phyloP scores from a whole-genome alignment of 2,113 vertebrate genomes.

The Peucedramus taeniatus region DNA sequence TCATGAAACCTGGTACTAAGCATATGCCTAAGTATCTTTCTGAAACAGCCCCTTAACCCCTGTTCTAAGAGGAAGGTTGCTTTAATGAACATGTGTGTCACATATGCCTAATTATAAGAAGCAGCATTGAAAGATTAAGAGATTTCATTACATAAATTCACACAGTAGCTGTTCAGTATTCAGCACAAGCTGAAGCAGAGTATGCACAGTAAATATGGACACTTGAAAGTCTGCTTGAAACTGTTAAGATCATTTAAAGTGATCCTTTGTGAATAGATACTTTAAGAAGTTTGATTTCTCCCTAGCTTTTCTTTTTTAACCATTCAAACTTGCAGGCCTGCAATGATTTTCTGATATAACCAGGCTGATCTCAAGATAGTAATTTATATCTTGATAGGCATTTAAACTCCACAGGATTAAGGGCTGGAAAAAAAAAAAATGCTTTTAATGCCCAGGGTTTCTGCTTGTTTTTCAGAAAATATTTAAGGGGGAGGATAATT shows the following conservation, averaged over 20 bases:
- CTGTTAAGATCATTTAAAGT: not conserved
- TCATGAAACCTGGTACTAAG: not conserved
- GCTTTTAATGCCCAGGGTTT: not conserved
- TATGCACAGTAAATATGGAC: not conserved
- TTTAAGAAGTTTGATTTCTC: not conserved
- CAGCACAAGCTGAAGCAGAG: not conserved
- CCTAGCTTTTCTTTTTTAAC: not conserved
- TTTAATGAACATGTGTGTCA: conserved; percentile 18
- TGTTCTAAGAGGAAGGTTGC: not conserved
- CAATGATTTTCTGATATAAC: not conserved
- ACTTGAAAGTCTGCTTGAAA: not conserved
- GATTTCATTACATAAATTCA: conserved; percentile 5
- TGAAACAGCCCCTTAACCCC: not conserved
- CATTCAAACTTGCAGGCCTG: not conserved
- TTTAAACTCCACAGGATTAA: not conserved
- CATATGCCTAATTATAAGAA: not conserved
- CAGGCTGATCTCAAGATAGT: not conserved
- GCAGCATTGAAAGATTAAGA: not conserved
- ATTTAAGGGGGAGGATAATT: not conserved
- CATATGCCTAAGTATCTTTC: not conserved
- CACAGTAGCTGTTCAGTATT: not conserved
- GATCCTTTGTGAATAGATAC: not conserved
- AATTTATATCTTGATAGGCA: not conserved
- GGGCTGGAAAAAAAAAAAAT: not conserved
- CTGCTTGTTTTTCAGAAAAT: not conserved